Evolutionary conservation across 2,797 vertebrate genomes (phyloP), one percentile per base, ranked within the genome.

Genomic region (Catharus ustulatus): DNA sequence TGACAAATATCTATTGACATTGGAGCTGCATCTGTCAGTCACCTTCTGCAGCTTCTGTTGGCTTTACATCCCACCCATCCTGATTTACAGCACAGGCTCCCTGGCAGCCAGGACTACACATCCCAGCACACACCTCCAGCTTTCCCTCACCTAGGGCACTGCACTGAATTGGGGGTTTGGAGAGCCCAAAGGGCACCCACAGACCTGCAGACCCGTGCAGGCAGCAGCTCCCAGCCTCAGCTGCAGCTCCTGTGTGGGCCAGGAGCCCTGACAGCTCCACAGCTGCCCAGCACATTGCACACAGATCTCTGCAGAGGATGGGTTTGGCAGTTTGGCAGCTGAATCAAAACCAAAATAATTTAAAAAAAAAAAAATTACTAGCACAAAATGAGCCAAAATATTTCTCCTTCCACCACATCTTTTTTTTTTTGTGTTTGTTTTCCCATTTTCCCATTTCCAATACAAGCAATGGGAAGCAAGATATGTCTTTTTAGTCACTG

Each of bases 321-420:
- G 22, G 36, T 81, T 64, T 94, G 74, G 71, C 90, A 90, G 62
- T 72, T 88, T 75, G 75, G 93, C 89, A 89, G 82, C 42, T 16
- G 11, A 94, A 87, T 85, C 64, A 54, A 91, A 93, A 46, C 58
- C 0, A 0, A 17, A 72, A 29, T 51, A 42, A 83, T 67, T 30
- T 84, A 75, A 43, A 71, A 78, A 49, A 84, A 73, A 48, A 49
- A 86, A 79, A 51, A 59, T 3, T 3, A 38, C 58, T 24, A 38
- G 36, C 1, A 0, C 51, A 81, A 88, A 94, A 94, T 59, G 40
- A 96, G 55, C 83, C 87, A 96, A 94, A 95, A 94, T 95, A 93
- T 96, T 96, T 95, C 64, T 95, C 89, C 62, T 95, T 93, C 87
- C 73, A 91, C 85, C 91, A 69, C 42, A 75, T 90, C 58, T 78